phyloP scores from a whole-genome alignment of 2,113 vertebrate species.

The Tachysurus vachellii region DNA sequence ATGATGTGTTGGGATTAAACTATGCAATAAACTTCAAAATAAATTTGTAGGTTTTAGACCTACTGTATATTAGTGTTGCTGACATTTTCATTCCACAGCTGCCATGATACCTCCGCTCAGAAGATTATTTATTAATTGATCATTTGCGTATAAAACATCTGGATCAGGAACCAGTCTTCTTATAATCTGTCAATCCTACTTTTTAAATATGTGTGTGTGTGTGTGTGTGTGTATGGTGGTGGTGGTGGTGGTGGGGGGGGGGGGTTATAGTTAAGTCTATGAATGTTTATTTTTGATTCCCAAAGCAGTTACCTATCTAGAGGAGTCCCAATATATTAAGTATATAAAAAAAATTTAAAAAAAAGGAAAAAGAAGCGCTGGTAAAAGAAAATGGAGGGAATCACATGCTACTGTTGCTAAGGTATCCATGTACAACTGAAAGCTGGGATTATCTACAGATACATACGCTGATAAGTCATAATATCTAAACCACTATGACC shows the following conservation, averaged over 20 bases:
- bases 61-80: not conserved
- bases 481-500: too few species aligned
- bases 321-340: not conserved
- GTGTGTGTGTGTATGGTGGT: too few species aligned
- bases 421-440: not conserved
- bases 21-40: not conserved
- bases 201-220: not conserved
- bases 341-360: too few species aligned
- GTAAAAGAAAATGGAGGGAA: not conserved
- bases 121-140: not conserved
- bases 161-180: not conserved
- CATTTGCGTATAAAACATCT: not conserved
- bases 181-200: not conserved
- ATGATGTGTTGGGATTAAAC: not conserved
- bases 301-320: not conserved
- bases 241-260: too few species aligned
- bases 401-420: not conserved
- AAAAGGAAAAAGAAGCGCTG: too few species aligned
- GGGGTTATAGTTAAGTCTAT: not conserved
- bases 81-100: constrained; percentile 31
- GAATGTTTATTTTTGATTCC: not conserved
- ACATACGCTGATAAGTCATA: too few species aligned
- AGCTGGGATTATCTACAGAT: not conserved
- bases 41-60: not conserved
- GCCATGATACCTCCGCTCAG: constrained; percentile 46